Evolutionary conservation across 2,113 vertebrate species (phyloP).

Genomic region (Vireo altiloquus): DNA sequence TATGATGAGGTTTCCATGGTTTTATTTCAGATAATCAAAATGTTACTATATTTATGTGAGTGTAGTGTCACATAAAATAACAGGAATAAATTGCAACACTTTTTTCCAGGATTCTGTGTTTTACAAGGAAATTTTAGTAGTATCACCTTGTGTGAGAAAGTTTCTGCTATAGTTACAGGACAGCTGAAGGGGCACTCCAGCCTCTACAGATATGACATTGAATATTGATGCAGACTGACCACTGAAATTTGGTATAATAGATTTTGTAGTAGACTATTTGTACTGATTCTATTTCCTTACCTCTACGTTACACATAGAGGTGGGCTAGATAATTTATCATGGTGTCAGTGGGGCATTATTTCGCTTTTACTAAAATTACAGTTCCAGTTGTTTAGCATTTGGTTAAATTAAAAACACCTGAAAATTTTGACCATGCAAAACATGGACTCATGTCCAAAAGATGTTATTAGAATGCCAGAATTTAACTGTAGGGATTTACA

Average conservation of each 20-base stretch:
- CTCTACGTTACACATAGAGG: not conserved
- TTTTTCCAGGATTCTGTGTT: not conserved
- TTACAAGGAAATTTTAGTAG: not conserved
- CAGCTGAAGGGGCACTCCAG: not conserved
- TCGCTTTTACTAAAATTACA: not conserved
- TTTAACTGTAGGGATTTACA: not conserved
- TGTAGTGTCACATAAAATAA: not conserved
- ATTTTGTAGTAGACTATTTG: not conserved
- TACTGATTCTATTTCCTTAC: not conserved
- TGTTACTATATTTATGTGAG: not conserved
- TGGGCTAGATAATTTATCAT: not conserved
- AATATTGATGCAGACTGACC: not conserved
- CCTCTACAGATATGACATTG: not conserved
- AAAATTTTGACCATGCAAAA: not conserved
- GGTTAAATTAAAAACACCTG: not conserved
- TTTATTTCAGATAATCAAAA: not conserved
- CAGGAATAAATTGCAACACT: not conserved
- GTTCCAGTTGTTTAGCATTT: not conserved
- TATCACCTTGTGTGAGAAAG: not conserved
- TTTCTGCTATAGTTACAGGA: not conserved
- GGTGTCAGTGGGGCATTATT: not conserved
- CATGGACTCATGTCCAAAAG: not conserved
- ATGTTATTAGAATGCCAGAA: not conserved
- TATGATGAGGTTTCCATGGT: not conserved
- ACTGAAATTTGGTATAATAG: not conserved